phyloP scores from a whole-genome alignment of 1,140 invertebrate species.

The Calliphora vicina region DNA sequence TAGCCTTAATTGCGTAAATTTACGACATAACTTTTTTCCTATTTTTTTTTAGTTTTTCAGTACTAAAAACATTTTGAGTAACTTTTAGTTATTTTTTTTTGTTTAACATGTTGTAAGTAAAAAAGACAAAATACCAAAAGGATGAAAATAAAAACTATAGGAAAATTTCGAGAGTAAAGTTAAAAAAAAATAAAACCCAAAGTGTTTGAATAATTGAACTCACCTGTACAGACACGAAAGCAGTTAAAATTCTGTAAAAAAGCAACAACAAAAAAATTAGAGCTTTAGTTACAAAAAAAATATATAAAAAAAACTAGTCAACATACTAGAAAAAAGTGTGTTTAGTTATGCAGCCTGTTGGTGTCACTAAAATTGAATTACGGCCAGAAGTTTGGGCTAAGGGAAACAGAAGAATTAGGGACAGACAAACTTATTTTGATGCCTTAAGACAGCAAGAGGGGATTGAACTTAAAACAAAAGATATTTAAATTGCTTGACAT shows the following conservation, averaged over 20 bases:
- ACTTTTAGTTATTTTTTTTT: conserved; percentile 11
- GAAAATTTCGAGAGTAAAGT: background rate
- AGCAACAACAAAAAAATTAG: background rate
- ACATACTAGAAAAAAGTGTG: background rate
- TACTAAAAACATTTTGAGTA: conserved; percentile 17
- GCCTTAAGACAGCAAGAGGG: background rate
- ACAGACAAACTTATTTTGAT: background rate
- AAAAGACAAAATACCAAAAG: background rate
- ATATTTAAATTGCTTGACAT: no score
- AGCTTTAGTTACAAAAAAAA: background rate
- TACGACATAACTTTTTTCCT: conserved; percentile 23
- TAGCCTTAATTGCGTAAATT: conserved; percentile 33
- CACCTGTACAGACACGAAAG: background rate
- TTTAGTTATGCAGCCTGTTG: conserved; percentile 19
- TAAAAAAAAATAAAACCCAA: background rate
- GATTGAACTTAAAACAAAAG: background rate
- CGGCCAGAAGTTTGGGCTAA: background rate
- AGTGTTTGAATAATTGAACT: conserved; percentile 9
- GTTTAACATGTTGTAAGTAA: background rate
- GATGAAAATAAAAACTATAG: background rate
- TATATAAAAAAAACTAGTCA: background rate
- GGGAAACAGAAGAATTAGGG: background rate
- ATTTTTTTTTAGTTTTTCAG: background rate
- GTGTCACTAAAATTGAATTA: conserved; percentile 33
- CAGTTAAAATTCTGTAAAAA: background rate